phyloP scores from a whole-genome alignment of 1,140 invertebrate species.

The Liolophura sinensis region DNA sequence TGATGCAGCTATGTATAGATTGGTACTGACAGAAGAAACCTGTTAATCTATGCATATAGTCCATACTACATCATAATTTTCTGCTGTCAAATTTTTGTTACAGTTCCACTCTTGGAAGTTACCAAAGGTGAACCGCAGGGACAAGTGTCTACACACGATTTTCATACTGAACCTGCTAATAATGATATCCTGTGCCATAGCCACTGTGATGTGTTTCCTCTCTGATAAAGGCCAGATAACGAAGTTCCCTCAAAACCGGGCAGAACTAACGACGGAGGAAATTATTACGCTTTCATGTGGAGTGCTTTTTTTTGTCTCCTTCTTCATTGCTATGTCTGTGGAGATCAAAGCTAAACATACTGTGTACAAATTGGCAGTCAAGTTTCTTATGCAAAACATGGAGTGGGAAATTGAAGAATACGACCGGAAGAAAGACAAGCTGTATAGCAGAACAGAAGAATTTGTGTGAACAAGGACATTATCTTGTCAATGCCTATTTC shows the following conservation, averaged over 20 bases:
- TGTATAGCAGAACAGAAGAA: too few species aligned
- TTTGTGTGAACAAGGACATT: too few species aligned
- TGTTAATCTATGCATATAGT: neutral
- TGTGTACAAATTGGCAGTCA: constrained; percentile 60
- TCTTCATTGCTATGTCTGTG: constrained; percentile 66
- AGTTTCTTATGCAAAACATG: constrained; percentile 62
- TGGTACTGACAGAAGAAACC: too few species aligned
- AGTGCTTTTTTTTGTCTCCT: constrained; percentile 64
- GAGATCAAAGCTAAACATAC: constrained; percentile 64
- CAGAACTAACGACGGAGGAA: constrained; percentile 61
- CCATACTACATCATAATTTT: neutral
- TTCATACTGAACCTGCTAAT: constrained; percentile 61
- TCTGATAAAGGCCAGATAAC: constrained; percentile 58
- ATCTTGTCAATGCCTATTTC: too few species aligned
- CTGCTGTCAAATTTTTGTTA: constrained; percentile 25
- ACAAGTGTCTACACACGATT: constrained; percentile 61
- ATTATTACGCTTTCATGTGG: constrained; percentile 63
- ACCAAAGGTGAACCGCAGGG: constrained; percentile 58
- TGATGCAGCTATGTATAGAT: too few species aligned
- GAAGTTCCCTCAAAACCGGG: constrained; percentile 49
- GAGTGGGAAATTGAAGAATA: constrained; percentile 64
- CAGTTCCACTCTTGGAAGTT: constrained; percentile 61
- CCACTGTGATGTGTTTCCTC: constrained; percentile 63
- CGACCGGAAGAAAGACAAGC: constrained; percentile 48
- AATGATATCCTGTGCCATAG: constrained; percentile 62